Base-by-base conservation (phyloP, 2,888 invertebrate species). In the Herminia tarsipennalis region DNA sequence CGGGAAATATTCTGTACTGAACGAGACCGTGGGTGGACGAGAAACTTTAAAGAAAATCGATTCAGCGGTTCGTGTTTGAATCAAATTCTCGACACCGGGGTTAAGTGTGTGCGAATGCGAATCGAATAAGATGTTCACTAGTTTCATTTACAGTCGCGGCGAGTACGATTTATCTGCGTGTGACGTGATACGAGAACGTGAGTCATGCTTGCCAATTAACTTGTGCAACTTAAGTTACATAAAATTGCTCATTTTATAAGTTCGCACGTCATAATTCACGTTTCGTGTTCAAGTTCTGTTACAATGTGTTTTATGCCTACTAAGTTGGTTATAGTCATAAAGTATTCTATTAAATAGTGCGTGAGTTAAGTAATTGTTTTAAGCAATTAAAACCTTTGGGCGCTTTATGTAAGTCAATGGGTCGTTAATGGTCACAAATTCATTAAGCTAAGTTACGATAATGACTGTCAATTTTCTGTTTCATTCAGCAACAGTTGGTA, bases 31-130 rank as follows among this genome's bases (percentile, higher is more conserved):
- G 81, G 84, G 86, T 83, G 80, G 83, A 85, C 71, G 76, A 68
- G 58, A 76, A 79, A 81, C 78, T 78, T 72, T 80, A 78, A 80
- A 79, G 78, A 78, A 82, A 83, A 83, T 83, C 80, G 83, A 83
- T 83, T 84, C 58, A 65, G 66, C 73, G 69, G 72, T 75, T 76
- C 76, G 76, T 78, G 75, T 70, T 77, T 65, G 75, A 76, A 76
- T 78, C 75, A 80, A 80, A 81, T 82, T 68, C 78, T 76, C 79
- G 79, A 81, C 81, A 78, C 78, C 56, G 73, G 57, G 86, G 86
- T 88, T 84, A 87, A 83, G 74, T 81, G 74, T 70, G 71, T 70
- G 72, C 72, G 74, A 73, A 81, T 70, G 72, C 72, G 74, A 73
- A 81, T 78, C 75, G 77, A 88, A 81, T 84, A 77, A 86, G 84